A percentile compares a stretch with the other conserved stretches of the same genome.
Evolutionary conservation across 1,140 invertebrate genomes (phyloP).

Genomic region (Phocides pigmalion): DNA sequence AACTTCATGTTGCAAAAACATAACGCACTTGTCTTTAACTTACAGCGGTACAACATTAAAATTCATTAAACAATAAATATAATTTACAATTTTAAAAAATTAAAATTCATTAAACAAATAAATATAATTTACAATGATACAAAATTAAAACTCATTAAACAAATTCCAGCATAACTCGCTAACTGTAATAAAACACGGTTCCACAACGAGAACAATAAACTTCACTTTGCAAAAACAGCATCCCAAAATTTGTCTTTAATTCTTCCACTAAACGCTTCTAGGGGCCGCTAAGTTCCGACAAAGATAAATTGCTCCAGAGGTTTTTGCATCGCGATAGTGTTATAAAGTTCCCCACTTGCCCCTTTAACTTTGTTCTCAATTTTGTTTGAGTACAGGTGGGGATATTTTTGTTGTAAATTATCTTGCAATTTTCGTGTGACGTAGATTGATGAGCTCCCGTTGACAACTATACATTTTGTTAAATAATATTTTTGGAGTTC

Average conservation of each 20-base stretch:
- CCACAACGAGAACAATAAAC: conserved; percentile 23
- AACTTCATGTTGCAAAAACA: too few relatives aligned
- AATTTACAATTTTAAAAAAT: too few relatives aligned
- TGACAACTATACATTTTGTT: too few relatives aligned
- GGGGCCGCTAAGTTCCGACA: conserved; percentile 47
- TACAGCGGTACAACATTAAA: too few relatives aligned
- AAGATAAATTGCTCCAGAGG: conserved; percentile 48
- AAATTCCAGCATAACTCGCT: conserved; percentile 16
- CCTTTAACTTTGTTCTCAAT: conserved; percentile 20
- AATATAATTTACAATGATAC: conserved; percentile 10
- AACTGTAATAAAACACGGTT: conserved; percentile 26
- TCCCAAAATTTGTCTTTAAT: conserved; percentile 47
- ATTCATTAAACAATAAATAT: too few relatives aligned
- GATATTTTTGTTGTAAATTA: neutral
- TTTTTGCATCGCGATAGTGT: conserved; percentile 51
- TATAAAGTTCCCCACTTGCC: conserved; percentile 40
- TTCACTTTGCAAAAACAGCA: conserved; percentile 33
- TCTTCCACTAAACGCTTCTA: conserved; percentile 50
- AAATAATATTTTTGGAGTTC: too few relatives aligned
- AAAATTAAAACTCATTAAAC: conserved; percentile 26
- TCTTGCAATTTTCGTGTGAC: too few relatives aligned
- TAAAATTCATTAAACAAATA: too few relatives aligned
- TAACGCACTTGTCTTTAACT: too few relatives aligned
- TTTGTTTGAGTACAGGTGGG: conserved; percentile 3
- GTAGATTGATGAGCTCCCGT: too few relatives aligned